Conservation (phyloP, 2,797 vertebrate species). For the Acomys russatus region DNA sequence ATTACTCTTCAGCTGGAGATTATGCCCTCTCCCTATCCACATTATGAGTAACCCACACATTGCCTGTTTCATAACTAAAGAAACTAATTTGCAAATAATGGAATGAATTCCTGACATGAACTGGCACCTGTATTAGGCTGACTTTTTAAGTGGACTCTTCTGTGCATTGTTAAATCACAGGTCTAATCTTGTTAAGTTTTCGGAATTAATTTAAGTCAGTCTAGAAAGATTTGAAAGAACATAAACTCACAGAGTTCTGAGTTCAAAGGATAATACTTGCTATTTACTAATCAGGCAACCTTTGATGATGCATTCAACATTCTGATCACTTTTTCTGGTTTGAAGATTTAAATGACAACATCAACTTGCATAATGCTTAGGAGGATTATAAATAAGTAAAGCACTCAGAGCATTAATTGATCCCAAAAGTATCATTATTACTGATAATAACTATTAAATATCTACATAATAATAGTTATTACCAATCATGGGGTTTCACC, state of each 20-base stretch:
- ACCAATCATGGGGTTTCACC: neutral
- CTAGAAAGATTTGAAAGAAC: neutral
- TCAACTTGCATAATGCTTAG: neutral
- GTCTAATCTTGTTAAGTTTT: neutral
- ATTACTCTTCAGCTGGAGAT: too few species aligned
- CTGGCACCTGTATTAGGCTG: neutral
- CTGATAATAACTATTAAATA: neutral
- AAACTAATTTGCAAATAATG: neutral
- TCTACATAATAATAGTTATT: neutral
- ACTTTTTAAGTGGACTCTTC: neutral
- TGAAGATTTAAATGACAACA: conserved; percentile 2
- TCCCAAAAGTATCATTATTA: neutral
- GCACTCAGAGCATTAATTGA: neutral
- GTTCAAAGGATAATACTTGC: neutral
- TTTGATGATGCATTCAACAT: neutral
- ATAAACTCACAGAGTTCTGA: neutral
- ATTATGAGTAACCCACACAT: neutral
- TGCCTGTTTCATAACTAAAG: neutral
- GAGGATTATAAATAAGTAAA: neutral
- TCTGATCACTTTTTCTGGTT: neutral
- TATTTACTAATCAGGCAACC: neutral
- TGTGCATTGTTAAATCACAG: neutral
- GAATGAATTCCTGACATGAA: neutral
- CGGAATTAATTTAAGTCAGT: neutral
- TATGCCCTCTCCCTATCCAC: neutral